Evolutionary conservation across 2,113 vertebrate species (phyloP).

Genomic region (Sylvia atricapilla): DNA sequence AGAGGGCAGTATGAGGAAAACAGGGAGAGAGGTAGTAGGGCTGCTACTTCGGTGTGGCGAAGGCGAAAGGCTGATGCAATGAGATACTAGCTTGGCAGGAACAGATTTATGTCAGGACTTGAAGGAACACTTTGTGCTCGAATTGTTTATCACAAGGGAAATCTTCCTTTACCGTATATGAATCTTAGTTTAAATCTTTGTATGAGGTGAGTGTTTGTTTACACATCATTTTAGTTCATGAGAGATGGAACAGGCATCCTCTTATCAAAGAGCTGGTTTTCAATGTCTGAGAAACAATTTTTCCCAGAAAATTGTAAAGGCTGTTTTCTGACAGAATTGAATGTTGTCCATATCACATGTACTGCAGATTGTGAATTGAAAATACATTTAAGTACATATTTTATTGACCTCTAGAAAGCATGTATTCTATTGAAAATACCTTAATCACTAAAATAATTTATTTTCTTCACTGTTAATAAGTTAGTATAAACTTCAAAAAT

Average conservation of each 20-base stretch:
- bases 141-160: conserved; percentile 19
- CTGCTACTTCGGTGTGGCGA: rapidly evolving
- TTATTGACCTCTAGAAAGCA: neutral
- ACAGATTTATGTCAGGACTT: conserved; percentile 27
- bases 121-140: conserved; percentile 54
- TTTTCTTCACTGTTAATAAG: neutral
- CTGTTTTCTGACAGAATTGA: neutral
- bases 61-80: neutral
- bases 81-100: conserved; percentile 1
- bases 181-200: neutral
- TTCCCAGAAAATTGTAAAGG: neutral
- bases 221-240: neutral
- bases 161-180: neutral
- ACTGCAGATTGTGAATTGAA: neutral
- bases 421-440: neutral
- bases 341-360: neutral
- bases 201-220: neutral
- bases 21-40: neutral
- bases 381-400: neutral
- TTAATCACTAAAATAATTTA: neutral
- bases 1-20: neutral
- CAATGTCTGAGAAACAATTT: neutral
- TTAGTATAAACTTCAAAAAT: neutral
- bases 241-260: neutral
- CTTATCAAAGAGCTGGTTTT: neutral